Evolutionary conservation across 1,140 invertebrate species (phyloP).

Genomic region (Eufriesea mexicana): DNA sequence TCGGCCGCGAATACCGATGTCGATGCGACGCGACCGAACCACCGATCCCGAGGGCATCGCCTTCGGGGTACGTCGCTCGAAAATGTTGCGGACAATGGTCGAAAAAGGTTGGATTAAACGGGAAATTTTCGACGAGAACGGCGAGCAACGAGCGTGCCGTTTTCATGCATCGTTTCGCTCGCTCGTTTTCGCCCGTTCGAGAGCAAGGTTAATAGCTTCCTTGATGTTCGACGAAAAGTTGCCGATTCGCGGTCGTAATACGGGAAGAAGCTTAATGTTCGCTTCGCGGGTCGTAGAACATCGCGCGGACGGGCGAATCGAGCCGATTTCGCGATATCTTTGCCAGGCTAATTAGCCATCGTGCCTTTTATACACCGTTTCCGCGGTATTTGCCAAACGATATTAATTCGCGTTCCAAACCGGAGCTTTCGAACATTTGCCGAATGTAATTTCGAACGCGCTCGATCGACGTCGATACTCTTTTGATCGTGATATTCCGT

Average conservation of each 20-base stretch:
- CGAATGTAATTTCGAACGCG: not conserved
- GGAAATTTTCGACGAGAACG: not conserved
- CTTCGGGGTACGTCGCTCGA: too few relatives aligned
- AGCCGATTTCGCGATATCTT: not conserved
- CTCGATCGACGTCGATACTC: not conserved
- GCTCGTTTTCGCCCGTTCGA: not conserved
- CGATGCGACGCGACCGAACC: not conserved
- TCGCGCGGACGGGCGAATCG: not conserved
- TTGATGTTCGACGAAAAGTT: not conserved
- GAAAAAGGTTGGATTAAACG: too few relatives aligned
- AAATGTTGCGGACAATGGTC: too few relatives aligned
- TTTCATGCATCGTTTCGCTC: too few relatives aligned
- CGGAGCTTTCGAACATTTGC: not conserved
- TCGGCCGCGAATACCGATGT: constrained; percentile 31
- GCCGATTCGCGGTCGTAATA: not conserved
- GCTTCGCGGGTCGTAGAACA: not conserved
- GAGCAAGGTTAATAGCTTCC: not conserved
- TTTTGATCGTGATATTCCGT: not conserved
- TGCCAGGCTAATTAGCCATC: not conserved
- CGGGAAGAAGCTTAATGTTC: not conserved
- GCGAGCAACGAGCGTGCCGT: too few relatives aligned
- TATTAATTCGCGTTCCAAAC: constrained; percentile 11
- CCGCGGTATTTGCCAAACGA: not conserved
- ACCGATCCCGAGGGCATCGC: too few relatives aligned
- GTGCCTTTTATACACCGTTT: not conserved